Conservation (phyloP, 2,888 invertebrate genomes). For the Drosophila villosipedis region DNA sequence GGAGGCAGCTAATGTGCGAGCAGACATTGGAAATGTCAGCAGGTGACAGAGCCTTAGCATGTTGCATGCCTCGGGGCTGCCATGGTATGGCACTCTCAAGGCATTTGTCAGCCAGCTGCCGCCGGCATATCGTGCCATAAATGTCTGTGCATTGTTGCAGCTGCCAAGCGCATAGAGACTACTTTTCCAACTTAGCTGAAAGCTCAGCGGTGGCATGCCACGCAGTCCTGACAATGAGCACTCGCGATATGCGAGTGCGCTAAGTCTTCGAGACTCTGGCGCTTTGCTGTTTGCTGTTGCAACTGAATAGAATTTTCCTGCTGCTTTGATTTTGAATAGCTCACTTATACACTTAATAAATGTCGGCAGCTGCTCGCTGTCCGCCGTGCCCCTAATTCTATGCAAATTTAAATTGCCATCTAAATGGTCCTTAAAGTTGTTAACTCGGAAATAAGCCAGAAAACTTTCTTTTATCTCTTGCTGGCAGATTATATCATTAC, state of each 20-base stretch:
- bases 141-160: slow-evolving; percentile 74
- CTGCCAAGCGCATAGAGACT: slow-evolving; percentile 21
- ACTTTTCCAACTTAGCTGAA: slow-evolving; percentile 19
- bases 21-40: slow-evolving; percentile 65
- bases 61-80: slow-evolving; percentile 30
- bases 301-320: slow-evolving; percentile 61
- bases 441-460: slow-evolving; percentile 29
- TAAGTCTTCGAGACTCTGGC: neutral
- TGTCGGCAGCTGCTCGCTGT: slow-evolving; percentile 35
- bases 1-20: slow-evolving; percentile 62
- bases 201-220: slow-evolving; percentile 27
- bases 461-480: slow-evolving; percentile 54
- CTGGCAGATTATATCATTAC: slow-evolving; percentile 62
- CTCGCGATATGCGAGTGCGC: slow-evolving; percentile 15
- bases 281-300: slow-evolving; percentile 18
- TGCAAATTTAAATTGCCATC: slow-evolving; percentile 68
- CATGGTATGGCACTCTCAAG: slow-evolving; percentile 53
- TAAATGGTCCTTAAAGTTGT: slow-evolving; percentile 36
- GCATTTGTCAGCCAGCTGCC: slow-evolving; percentile 71
- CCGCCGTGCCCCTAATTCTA: slow-evolving; percentile 52
- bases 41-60: slow-evolving; percentile 65
- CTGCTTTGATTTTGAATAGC: slow-evolving; percentile 74
- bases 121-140: slow-evolving; percentile 69
- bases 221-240: slow-evolving; percentile 53
- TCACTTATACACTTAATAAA: slow-evolving; percentile 74